Evolutionary conservation across 2,888 invertebrate genomes (phyloP).

Genomic region (Nephrotoma flavescens): DNA sequence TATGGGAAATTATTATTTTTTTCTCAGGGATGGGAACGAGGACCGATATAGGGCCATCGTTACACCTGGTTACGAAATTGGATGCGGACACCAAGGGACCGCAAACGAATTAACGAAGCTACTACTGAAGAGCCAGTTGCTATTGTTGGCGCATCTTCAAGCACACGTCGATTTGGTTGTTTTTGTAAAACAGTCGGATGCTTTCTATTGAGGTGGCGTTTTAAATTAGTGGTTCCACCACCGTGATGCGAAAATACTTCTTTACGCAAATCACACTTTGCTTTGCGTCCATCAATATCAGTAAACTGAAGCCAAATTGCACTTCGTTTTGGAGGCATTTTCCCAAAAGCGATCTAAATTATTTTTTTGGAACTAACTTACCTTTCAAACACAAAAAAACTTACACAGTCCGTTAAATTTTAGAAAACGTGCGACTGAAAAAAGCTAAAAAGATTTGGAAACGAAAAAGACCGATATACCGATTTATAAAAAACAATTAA

Average conservation of each 20-base stretch:
- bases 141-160: not conserved
- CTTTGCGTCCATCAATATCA: not conserved
- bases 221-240: not conserved
- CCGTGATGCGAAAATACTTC: slow-evolving; percentile 1
- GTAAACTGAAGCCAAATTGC: not conserved
- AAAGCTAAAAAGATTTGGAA: not conserved
- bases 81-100: too few species aligned
- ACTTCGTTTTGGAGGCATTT: not conserved
- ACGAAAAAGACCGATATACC: not conserved
- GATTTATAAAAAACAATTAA: not conserved
- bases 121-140: slow-evolving; percentile 2
- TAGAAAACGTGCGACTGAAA: not conserved
- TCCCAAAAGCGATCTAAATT: not conserved
- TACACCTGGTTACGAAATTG: too few species aligned
- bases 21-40: too few species aligned
- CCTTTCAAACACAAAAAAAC: not conserved
- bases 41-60: too few species aligned
- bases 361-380: not conserved
- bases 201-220: slow-evolving; percentile 1
- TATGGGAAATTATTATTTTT: too few species aligned
- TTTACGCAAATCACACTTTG: not conserved
- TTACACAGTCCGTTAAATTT: not conserved
- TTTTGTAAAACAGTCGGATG: not conserved
- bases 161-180: not conserved
- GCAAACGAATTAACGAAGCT: not conserved